Evolutionary conservation across 2,888 invertebrate species (phyloP).

Genomic region (Enchytraeus crypticus): DNA sequence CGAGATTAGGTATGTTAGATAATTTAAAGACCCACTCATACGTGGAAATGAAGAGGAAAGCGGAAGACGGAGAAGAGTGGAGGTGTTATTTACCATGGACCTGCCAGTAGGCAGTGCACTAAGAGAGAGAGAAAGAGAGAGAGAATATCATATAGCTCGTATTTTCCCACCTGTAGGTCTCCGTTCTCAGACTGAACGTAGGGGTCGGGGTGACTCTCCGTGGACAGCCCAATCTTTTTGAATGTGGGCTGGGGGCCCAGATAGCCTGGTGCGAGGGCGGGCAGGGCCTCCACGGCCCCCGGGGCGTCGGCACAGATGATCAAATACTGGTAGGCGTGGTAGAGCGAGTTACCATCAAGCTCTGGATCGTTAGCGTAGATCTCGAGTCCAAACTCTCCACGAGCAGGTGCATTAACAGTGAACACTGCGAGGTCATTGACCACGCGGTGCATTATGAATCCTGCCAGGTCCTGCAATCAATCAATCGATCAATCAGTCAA

Average conservation of each 20-base stretch:
- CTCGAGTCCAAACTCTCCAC: conserved; percentile 46
- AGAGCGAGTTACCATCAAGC: conserved; percentile 42
- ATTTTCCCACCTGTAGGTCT: conserved; percentile 32
- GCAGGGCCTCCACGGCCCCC: conserved; percentile 36
- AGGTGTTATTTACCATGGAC: no score
- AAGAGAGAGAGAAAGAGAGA: no score
- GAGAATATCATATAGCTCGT: no score
- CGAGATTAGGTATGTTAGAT: no score
- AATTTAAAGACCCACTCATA: no score
- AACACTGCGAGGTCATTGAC: conserved; percentile 46
- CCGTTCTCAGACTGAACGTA: conserved; percentile 42
- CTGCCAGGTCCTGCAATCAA: conserved; percentile 40
- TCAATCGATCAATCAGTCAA: no score
- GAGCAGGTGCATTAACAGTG: conserved; percentile 41
- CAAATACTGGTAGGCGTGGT: conserved; percentile 45
- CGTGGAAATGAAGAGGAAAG: no score
- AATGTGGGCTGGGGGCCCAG: conserved; percentile 47
- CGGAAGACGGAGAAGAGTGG: no score
- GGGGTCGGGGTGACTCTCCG: conserved; percentile 41
- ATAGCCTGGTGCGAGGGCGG: conserved; percentile 43
- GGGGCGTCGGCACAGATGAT: conserved; percentile 39
- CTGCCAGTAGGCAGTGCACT: no score
- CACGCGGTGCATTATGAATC: conserved; percentile 43
- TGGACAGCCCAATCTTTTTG: conserved; percentile 39
- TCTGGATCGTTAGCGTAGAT: conserved; percentile 46